A percentile compares a stretch with the other conserved stretches of the same genome.
These are phyloP conservation scores for Odontamblyopus rebecca DNA, from an alignment of 2,797 vertebrate genomes.

Conservation along the genomic window DNA sequence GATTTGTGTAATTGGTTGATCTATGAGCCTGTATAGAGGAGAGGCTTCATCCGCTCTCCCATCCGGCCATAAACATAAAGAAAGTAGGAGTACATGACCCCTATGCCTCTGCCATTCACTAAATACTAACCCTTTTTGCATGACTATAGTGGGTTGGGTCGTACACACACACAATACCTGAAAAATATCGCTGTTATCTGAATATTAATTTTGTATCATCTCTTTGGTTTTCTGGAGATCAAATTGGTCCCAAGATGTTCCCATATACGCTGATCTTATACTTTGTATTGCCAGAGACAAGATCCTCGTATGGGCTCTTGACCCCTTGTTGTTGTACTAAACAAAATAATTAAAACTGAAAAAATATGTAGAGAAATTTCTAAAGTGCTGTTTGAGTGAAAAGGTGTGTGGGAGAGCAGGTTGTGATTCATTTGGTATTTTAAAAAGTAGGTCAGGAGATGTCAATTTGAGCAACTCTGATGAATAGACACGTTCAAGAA, in stretches of 20 bases:
- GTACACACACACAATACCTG: not conserved
- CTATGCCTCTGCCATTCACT: not conserved
- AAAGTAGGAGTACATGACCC: not conserved
- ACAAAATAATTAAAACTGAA: not conserved
- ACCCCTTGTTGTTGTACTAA: not conserved
- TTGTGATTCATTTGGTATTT: conserved; percentile 14
- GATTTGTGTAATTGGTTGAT: conserved; percentile 20
- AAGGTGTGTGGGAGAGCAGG: not conserved
- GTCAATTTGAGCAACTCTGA: not conserved
- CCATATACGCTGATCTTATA: not conserved
- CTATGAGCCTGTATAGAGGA: conserved; percentile 3
- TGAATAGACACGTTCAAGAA: not conserved
- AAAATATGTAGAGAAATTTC: not conserved
- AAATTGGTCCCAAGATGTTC: not conserved
- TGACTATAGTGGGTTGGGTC: not conserved
- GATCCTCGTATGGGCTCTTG: not conserved
- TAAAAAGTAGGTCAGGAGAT: conserved; percentile 5
- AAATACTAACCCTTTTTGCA: not conserved
- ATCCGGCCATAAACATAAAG: conserved; percentile 4
- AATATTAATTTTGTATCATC: no score
- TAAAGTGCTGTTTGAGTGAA: not conserved
- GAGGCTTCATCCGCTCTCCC: conserved; percentile 5
- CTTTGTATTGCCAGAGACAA: not conserved
- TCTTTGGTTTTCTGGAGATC: not conserved
- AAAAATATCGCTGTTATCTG: not conserved